Percentiles rank a stretch among this genome's conserved stretches.
Evolutionary conservation across 2,888 invertebrate species (phyloP).

Genomic region (Diaphora mendica): DNA sequence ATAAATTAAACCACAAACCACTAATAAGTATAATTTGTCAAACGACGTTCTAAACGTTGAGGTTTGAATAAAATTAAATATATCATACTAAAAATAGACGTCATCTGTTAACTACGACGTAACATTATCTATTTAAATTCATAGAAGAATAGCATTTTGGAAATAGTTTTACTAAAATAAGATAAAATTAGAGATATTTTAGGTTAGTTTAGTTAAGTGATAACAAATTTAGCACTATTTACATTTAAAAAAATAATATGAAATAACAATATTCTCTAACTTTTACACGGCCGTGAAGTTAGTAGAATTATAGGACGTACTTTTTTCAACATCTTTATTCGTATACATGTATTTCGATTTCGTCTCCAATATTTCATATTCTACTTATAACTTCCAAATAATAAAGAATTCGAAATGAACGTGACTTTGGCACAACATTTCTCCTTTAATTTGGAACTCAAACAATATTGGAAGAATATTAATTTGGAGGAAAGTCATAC

Average conservation of each 20-base stretch:
- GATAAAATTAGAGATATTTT: no score
- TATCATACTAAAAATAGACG: no score
- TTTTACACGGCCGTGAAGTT: background rate
- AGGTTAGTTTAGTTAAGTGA: no score
- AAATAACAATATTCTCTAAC: background rate
- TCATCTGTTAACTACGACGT: no score
- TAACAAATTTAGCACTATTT: no score
- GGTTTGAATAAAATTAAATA: no score
- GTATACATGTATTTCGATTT: background rate
- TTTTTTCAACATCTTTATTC: background rate
- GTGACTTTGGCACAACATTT: slow-evolving; percentile 17
- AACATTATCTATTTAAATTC: no score
- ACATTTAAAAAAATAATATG: background rate
- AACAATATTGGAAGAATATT: slow-evolving; percentile 20
- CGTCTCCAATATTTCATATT: slow-evolving; percentile 6
- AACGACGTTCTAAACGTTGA: no score
- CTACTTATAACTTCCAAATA: background rate
- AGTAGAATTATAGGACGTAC: background rate
- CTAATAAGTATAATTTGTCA: no score
- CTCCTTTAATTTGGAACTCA: slow-evolving; percentile 14
- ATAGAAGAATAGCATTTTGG: no score
- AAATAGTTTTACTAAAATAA: no score
- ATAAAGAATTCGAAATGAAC: slow-evolving; percentile 5
- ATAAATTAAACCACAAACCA: no score
- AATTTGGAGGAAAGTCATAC: slow-evolving; percentile 21